Base-by-base conservation (phyloP, 2,113 vertebrate genomes). In the Ciconia maguari region DNA sequence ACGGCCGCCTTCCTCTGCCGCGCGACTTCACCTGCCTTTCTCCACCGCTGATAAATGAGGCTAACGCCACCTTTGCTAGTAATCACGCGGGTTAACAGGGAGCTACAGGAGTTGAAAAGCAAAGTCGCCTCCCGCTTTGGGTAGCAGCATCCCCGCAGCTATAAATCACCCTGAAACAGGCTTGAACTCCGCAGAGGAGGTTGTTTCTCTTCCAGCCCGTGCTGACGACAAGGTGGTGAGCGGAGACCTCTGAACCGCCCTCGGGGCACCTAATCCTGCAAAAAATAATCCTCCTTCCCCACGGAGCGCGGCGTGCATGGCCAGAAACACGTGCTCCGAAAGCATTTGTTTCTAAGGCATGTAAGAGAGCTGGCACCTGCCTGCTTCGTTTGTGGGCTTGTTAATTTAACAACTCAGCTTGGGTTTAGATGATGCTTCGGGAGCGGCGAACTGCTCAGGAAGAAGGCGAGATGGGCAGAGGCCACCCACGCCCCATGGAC, bases 91-190 rank as follows among this genome's bases (percentile, higher is more conserved):
- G 80, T 95, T 96, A 96, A 97, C 20, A 11, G 87, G 64, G 92
- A 97, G 85, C 70, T 78, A 21, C 10, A 6, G 68, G 71, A 88
- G 34, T 1, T 44, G 34, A 79, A 84, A 68, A 92, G 84, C 54
- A 19, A 83, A 87, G 94, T 55, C 36, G 27, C 95, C 44, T 69
- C 93, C 57, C 1, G 44, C 87, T 88, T 66, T 44, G 90, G 91
- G 94, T 17, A 93, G 84, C 75, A 48, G 72, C 79, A 71, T 88
- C 82, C 87, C 81, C 6, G 2, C 20, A 25, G 96, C 88, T n/a
- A 97, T 94, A 96, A 97, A 97, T 97, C 96, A 96, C 65, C 41
- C 78, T 70, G 42, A 79, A 90, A 89, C 51, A 68, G 76, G 83
- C 32, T 10, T 29, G 64, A 82, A 83, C 83, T 89, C 80, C 11